Base-by-base conservation (phyloP, 2,888 invertebrate species). In the Parthenolecanium corni region DNA sequence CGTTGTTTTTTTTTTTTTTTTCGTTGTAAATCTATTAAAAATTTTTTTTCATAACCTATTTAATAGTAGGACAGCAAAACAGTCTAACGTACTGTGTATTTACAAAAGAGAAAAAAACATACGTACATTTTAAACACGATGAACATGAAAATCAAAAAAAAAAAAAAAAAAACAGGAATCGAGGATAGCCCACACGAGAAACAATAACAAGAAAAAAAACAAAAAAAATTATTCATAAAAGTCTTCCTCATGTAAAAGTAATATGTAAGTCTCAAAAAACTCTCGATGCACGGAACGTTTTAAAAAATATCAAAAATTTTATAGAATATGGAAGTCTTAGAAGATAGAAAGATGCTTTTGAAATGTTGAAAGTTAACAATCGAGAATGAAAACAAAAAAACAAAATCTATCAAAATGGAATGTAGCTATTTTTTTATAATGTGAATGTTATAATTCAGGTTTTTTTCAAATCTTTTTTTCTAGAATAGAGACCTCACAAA, bases 51-150 rank as follows among this genome's bases (percentile, higher is more conserved):
- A 31, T 31, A 31, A 31, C 31, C 31, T 31, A 31, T 31, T 6
- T 31, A 31, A 31, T 31, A 20, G 14, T 49, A 49, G 49, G 49
- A 49, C 49, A 49, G 49, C 21, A 49, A 49, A 49, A 49, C 49
- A 49, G 49, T 49, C 49, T 49, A 49, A 49, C 49, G 49, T 49
- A 31, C 9, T 31, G 31, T 31, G 49, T 49, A 49, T 49, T 5
- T 49, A 49, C 49, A 49, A 49, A 49, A 14, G 21, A 23, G 9
- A 23, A 23, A 20, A 23, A 49, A 23, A 23, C 18, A 21, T 23
- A 21, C 23, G 20, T 49, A 49, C 31, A 31, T 31, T 31, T 31
- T 9, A 31, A 31, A 31, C 31, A 31, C 31, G n/a, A n/a, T n/a
- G n/a, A n/a, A n/a, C n/a, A n/a, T n/a, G n/a, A n/a, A n/a, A n/a